Base-by-base conservation (phyloP, 2,113 vertebrate genomes). In the Acinonyx jubatus region DNA sequence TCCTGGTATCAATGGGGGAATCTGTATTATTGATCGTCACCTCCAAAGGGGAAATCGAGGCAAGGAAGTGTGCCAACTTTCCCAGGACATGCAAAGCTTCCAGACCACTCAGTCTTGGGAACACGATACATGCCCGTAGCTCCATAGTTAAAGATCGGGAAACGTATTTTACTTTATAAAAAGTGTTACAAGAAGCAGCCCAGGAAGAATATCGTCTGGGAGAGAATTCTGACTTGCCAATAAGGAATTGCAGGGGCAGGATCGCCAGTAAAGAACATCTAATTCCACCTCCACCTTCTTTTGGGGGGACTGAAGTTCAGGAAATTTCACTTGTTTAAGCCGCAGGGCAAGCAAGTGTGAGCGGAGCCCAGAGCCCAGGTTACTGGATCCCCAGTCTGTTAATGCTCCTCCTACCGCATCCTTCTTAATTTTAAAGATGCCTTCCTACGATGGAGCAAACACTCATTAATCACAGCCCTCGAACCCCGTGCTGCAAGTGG, bases 11-110 rank as follows among this genome's bases (percentile, higher is more conserved):
- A 71, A 0, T 25, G 65, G 19, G 25, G 50, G 10, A 81, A 66
- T 69, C 23, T 89, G 36, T 74, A 92, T 66, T 61, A 18, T 55
- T 65, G 73, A 29, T 15, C 1, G 7, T 25, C 41, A 71, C 55
- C 36, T 45, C 73, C 74, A 94, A 92, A 87, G 79, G 89, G 83
- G 94, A 97, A 97, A 97, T 91, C 1, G 65, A 98, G 97, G 94
- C 91, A 91, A 91, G 61, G 61, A 55, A 68, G 19, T 86, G 68
- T 71, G 89, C 21, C 57, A 89, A 57, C 48, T 91, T 94, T 78
- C 41, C 65, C 13, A 27, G 9, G 68, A 66, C 9, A 19, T 74
- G 48, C 50, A 80, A 81, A 71, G 27, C 16, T 36, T 45, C 45
- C 65, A 36, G 73, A 21, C 19, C 73, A 79, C 61, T 92, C 68